phyloP scores from a whole-genome alignment of 2,797 vertebrate species.

The Erethizon dorsatum region DNA sequence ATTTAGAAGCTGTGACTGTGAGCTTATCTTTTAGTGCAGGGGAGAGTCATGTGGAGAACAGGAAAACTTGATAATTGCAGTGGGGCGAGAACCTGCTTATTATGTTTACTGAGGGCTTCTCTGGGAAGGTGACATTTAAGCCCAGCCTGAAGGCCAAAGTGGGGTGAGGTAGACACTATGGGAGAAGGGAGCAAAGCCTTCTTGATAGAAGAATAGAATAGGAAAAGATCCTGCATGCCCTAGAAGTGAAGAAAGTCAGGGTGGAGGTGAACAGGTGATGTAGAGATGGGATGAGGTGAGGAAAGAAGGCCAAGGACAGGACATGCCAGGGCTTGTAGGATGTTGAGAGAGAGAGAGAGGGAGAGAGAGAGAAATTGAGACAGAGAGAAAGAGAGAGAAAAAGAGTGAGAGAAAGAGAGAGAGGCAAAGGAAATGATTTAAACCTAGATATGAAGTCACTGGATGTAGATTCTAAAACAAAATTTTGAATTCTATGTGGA shows the following conservation, averaged over 20 bases:
- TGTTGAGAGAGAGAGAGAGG: too few species aligned
- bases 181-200: background rate
- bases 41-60: background rate
- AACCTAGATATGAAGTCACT: background rate
- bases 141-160: background rate
- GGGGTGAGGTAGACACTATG: background rate
- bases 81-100: background rate
- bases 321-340: background rate
- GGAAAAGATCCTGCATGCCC: background rate
- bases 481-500: background rate
- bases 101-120: background rate
- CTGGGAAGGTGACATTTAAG: background rate
- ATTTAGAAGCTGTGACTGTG: background rate
- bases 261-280: background rate
- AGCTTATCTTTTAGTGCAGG: background rate
- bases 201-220: background rate
- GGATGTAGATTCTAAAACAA: conserved; percentile 1
- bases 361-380: too few species aligned
- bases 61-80: background rate
- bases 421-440: background rate
- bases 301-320: background rate
- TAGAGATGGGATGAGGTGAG: background rate
- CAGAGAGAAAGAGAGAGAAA: too few species aligned
- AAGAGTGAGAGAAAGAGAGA: background rate
- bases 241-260: background rate